Base-by-base conservation (phyloP, 2,888 invertebrate species). In the Brachynemurus nebulosus region DNA sequence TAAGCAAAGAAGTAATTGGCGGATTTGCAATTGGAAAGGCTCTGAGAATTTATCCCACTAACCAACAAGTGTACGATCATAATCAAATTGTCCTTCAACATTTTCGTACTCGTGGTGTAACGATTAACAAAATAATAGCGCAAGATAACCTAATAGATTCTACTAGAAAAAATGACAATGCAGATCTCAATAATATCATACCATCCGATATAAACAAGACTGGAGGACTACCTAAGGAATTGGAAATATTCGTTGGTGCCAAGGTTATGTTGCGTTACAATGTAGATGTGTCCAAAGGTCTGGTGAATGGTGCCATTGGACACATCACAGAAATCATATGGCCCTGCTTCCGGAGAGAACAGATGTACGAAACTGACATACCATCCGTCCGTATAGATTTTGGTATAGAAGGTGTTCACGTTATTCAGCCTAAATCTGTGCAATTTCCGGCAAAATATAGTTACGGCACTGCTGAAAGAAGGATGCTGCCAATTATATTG, bases 221-320 rank as follows among this genome's bases (percentile, higher is more conserved):
- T 14, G 46, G 46, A 43, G 47, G 52, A 8, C 37, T 52, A n/a
- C 48, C 48, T 17, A 48, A 46, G 9, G 45, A 40, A 40, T 20
- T 51, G 23, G 38, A 47, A 47, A 51, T 52, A 33, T 52, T 51
- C 40, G 47, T 50, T 12, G 49, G 52, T 39, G 50, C 51, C 25
- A 51, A 52, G 40, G 50, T 56, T 2, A 52, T 54, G 54, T 50
- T 55, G 27, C 27, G 52, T 23, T 49, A 44, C 14, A 54, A 55
- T 40, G 34, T 53, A 16, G 49, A 54, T 45, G 51, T 53, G 12
- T 38, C 42, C 4, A 50, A 50, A 44, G 51, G 48, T 18, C 33
- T 51, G 17, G 48, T 54, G 17, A 55, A 55, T 52, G 52, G 52
- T 27, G 43, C 41, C 9, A 53, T 53, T 14, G 51, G 51, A 25